These are phyloP conservation scores for Leptoteleia sp. DNA, from an alignment of 1,140 invertebrate genomes.

Conservation along the genomic window DNA sequence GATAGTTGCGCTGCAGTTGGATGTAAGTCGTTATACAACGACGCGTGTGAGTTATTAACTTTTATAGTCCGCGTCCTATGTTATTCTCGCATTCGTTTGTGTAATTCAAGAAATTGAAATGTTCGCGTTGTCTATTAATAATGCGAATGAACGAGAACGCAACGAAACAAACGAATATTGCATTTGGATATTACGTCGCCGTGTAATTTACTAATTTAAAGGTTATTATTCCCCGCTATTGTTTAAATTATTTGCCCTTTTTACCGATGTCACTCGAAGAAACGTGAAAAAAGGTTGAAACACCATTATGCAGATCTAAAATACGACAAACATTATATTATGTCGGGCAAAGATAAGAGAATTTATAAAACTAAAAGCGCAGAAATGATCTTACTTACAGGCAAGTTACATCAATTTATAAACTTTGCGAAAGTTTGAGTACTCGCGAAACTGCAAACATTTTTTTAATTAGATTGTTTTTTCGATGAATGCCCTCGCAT, in stretches of 20 bases:
- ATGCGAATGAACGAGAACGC: not conserved
- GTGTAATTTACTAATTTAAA: too few relatives aligned
- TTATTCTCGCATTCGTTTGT: constrained; percentile 16
- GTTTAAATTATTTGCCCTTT: not conserved
- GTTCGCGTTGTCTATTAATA: constrained; percentile 17
- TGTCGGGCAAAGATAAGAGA: constrained; percentile 22
- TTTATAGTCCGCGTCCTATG: too few relatives aligned
- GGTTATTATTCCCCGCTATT: not conserved
- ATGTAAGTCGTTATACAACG: constrained; percentile 1
- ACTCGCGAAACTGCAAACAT: constrained; percentile 17
- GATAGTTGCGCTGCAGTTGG: constrained; percentile 3
- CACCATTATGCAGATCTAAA: constrained; percentile 30
- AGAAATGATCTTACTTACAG: constrained; percentile 21
- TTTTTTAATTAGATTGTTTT: too few relatives aligned
- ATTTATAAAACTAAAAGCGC: constrained; percentile 35
- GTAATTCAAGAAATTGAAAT: constrained; percentile 5
- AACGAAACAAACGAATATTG: constrained; percentile 1
- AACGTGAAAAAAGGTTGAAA: constrained; percentile 17
- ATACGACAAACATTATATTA: constrained; percentile 40
- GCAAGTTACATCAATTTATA: constrained; percentile 32
- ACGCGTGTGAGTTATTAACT: too few relatives aligned
- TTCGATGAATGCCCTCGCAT: too few relatives aligned
- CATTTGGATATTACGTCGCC: too few relatives aligned
- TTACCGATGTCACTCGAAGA: constrained; percentile 6
- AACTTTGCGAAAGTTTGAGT: constrained; percentile 15